A percentile compares a stretch with the other conserved stretches of the same genome.
These are phyloP conservation scores for Cuculus canorus DNA, from an alignment of 2,797 vertebrate species.

Conservation along the genomic window DNA sequence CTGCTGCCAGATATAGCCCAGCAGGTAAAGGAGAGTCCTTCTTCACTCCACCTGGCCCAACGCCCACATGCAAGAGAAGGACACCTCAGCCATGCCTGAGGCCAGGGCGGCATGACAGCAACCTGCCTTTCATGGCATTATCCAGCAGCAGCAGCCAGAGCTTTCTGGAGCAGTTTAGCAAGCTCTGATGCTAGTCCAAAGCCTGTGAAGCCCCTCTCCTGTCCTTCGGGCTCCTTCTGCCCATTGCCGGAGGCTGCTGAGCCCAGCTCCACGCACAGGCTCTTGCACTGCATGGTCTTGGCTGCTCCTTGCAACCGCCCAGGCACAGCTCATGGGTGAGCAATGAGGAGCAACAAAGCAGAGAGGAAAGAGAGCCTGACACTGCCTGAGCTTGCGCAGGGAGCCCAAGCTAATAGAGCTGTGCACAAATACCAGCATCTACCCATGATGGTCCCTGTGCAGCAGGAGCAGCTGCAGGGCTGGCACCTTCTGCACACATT, in stretches of 20 bases:
- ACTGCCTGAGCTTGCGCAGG: not conserved
- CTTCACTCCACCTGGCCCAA: not conserved
- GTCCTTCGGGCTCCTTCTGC: not conserved
- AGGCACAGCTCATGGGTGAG: not conserved
- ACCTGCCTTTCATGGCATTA: not conserved
- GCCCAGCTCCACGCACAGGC: rapidly evolving
- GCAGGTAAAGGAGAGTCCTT: not conserved
- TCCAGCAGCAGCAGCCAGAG: not conserved
- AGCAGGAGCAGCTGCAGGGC: not conserved
- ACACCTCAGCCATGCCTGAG: not conserved
- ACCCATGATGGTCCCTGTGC: not conserved
- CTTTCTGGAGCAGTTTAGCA: not conserved
- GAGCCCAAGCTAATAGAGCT: not conserved
- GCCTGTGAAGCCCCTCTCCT: not conserved
- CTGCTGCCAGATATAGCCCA: not conserved
- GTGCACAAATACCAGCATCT: not conserved
- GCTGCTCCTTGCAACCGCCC: not conserved
- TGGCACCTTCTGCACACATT: not conserved
- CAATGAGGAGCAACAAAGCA: not conserved
- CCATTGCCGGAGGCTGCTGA: not conserved
- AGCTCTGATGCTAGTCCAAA: not conserved
- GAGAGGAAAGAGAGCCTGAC: not conserved
- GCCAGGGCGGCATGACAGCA: not conserved
- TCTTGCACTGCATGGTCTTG: rapidly evolving
- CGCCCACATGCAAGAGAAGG: not conserved